phyloP scores from a whole-genome alignment of 2,113 vertebrate genomes.

The Pygathrix nemaeus region DNA sequence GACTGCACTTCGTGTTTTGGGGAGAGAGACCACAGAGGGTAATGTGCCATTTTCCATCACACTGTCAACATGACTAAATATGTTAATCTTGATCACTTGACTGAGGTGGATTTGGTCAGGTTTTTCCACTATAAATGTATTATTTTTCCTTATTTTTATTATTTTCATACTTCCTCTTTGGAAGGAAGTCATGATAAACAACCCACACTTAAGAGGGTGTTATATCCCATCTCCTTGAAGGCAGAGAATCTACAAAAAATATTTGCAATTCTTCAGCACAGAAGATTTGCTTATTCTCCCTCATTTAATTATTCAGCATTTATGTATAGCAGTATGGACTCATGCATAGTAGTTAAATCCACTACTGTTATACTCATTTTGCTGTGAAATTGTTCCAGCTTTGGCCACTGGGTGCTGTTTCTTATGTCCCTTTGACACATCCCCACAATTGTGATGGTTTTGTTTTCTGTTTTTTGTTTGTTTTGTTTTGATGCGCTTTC shows the following conservation, averaged over 20 bases:
- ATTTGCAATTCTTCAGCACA: conserved; percentile 27
- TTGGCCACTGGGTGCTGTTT: neutral
- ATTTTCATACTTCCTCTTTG: neutral
- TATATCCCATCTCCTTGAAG: neutral
- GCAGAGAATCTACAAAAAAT: neutral
- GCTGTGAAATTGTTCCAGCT: neutral
- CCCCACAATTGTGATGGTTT: neutral
- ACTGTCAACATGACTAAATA: neutral
- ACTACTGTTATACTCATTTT: neutral
- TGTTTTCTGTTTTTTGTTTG: neutral
- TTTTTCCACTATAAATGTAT: neutral
- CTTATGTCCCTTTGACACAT: neutral
- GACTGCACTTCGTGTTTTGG: neutral
- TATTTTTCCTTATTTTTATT: neutral
- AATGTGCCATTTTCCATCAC: neutral
- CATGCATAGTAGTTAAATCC: neutral
- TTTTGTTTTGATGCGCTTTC: neutral
- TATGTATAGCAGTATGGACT: neutral
- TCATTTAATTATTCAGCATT: neutral
- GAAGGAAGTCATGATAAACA: neutral
- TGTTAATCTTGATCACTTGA: neutral
- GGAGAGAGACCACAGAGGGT: neutral
- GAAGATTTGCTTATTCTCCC: neutral
- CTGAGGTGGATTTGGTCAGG: neutral
- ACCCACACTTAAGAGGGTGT: neutral